Evolutionary conservation across 2,113 vertebrate genomes (phyloP), one percentile per base, ranked within the genome.

Genomic region (Clarias magur): DNA sequence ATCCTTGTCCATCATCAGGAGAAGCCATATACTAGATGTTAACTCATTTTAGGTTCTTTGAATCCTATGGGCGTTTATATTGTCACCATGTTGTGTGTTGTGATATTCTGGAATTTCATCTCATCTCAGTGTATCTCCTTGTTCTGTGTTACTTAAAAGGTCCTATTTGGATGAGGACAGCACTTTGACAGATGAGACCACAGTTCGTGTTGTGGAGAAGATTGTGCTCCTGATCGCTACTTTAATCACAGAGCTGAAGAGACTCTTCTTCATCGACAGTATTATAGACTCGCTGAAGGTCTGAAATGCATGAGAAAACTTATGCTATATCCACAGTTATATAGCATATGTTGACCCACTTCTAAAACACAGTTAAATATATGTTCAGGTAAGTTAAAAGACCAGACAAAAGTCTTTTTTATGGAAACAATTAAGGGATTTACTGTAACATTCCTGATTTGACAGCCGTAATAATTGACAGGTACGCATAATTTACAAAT

Each of bases 271-370:
- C 76, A 95, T 98, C 0, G 95, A 96, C 21, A 96, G 94, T 88
- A 79, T 97, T 13, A 86, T 96, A 21, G 97, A 98, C 91, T 98
- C 97, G 4, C 90, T 97, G 67, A 99, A 99, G 97, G 97, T 98
- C 59, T 89, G 81, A 67, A 27, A 27, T 68, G 34, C 57, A 72
- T 83, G 23, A 59, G 23, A 56, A 60, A 48, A 62, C 7, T 48
- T 27, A 34, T 48, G 34, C 34, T 83, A 38, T 87, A 12, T 42
- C 72, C 53, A 85, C 3, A 6, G 9, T 48, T 88, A 48, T 53
- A 82, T n/a, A 70, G 54, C 38, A 82, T 65, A 81, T 84, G n/a
- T 57, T 80, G 72, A 48, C 83, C 86, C 82, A 80, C 83, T 73
- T 48, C 72, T 53, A 53, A 75, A 53, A 48, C 21, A 48, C 38